Evolutionary conservation across 2,888 invertebrate species (phyloP), one percentile per base, ranked within the genome.

Genomic region (Meliscaeva auricollis): DNA sequence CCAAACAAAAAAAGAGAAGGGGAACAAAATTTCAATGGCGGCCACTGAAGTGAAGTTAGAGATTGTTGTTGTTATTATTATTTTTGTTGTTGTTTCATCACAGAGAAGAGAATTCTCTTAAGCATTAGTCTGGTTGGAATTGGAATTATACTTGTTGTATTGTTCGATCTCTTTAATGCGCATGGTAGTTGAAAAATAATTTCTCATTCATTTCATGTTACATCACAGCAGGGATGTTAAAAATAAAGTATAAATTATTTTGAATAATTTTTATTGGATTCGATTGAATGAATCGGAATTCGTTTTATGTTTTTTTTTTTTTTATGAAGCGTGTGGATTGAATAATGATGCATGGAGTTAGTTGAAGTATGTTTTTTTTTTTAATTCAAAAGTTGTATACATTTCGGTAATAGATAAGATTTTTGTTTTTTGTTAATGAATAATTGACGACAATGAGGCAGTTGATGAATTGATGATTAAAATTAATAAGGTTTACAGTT

Each of bases 151-250:
- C 5, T 62, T 48, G 13, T 32, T 48, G 15, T 22, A 15, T 62
- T 50, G 1, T 41, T 64, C 13, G 13, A 52, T 76, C 80, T 80
- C 75, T 80, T 66, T 72, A 35, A 9, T 66, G 81, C 84, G 84
- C 84, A 84, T 84, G 84, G 35, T 60, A 38, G 64, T 48, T 70
- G 15, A 0, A n/a, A 26, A 54, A 56, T 56, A n/a, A 11, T 17
- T 35, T 56, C 56, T 32, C 56, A 32, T n/a, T n/a, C n/a, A 7
- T 32, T 56, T 56, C 1, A n/a, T 6, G 22, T 68, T 35, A 46
- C 62, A 68, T 60, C 75, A 79, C 52, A 58, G 44, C 84, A 84
- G 84, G 84, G 84, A 84, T 84, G 84, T 84, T 84, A 84, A 64
- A 64, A 62, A 41, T 26, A 46, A 44, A 44, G 11, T 9, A 6